Evolutionary conservation across 1,140 invertebrate genomes (phyloP).

Genomic region (Oreohelix idahoensis): DNA sequence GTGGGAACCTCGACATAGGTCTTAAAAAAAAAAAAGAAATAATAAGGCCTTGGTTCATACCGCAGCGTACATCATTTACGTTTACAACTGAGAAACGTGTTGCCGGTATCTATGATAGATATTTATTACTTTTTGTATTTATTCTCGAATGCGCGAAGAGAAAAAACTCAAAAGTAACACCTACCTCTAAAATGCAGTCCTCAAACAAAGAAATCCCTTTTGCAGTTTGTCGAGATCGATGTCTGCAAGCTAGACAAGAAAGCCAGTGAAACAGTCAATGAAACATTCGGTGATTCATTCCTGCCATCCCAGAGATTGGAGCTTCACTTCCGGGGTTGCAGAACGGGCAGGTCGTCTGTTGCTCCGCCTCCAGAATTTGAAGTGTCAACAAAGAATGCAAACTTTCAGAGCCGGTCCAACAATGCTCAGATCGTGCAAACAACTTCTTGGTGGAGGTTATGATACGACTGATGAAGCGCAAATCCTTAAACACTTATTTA

Average conservation of each 20-base stretch:
- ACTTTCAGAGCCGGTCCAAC: neutral
- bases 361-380: neutral
- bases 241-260: neutral
- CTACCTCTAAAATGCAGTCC: neutral
- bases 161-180: neutral
- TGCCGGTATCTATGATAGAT: neutral
- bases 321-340: conserved; percentile 10
- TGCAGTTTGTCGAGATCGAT: conserved; percentile 3
- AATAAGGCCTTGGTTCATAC: neutral
- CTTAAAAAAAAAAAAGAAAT: no score
- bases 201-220: conserved; percentile 12
- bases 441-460: no score
- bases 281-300: conserved; percentile 7
- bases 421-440: no score
- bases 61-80: no score
- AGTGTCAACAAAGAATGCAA: neutral
- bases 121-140: neutral
- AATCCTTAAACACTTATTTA: no score
- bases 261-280: conserved; percentile 5
- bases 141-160: neutral
- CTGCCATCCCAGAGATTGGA: neutral
- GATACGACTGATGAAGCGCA: no score
- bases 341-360: neutral
- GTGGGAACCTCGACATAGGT: no score
- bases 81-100: neutral